These are phyloP conservation scores for Glaucidium brasilianum DNA, from an alignment of 2,113 vertebrate genomes.

Conservation along the genomic window DNA sequence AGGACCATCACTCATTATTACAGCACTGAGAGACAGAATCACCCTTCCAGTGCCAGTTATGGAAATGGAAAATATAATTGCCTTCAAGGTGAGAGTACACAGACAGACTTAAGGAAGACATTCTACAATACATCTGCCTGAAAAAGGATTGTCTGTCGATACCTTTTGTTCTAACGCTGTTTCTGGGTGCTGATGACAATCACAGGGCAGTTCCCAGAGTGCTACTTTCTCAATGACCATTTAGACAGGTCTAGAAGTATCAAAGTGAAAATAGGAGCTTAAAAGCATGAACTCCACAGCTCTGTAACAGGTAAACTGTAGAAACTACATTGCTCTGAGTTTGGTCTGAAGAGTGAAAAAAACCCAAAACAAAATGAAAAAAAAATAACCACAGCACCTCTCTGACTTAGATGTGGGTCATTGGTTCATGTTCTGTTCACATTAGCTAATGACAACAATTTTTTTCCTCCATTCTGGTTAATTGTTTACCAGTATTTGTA, in stretches of 20 bases:
- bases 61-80: background rate
- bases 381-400: background rate
- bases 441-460: background rate
- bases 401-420: background rate
- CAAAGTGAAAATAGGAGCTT: background rate
- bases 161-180: background rate
- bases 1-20: rapidly evolving
- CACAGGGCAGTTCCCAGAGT: background rate
- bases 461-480: background rate
- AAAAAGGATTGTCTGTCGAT: background rate
- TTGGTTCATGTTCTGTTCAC: background rate
- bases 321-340: background rate
- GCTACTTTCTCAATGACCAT: background rate
- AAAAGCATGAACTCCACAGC: background rate
- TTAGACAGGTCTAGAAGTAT: background rate
- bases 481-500: background rate
- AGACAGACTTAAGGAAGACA: background rate
- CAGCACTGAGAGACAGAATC: background rate
- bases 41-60: background rate
- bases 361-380: background rate
- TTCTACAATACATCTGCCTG: background rate
- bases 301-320: background rate
- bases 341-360: background rate
- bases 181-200: background rate
- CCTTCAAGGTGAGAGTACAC: background rate